A percentile compares a stretch with the other conserved stretches of the same genome.
Conservation (phyloP, 2,888 invertebrate genomes). For the Callyntrura sp. region DNA sequence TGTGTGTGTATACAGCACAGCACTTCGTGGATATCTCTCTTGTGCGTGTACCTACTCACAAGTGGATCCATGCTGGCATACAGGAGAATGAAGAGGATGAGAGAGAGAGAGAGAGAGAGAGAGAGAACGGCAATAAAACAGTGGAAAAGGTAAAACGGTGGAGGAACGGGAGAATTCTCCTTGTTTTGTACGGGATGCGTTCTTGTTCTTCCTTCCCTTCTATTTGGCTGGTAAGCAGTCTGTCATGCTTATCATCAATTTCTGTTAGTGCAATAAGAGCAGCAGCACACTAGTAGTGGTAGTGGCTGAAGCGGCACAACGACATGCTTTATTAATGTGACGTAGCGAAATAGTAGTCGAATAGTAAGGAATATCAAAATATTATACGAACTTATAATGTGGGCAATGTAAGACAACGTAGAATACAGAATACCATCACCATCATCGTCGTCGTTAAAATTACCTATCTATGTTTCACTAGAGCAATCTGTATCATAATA, state of each 20-base stretch:
- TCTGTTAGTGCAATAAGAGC: neutral
- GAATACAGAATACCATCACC: conserved; percentile 19
- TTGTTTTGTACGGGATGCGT: conserved; percentile 30
- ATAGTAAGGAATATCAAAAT: neutral
- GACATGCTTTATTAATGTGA: neutral
- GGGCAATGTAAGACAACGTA: conserved; percentile 52
- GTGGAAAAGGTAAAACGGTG: neutral
- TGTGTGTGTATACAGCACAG: neutral
- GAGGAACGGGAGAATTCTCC: neutral
- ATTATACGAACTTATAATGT: neutral
- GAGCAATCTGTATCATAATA: too few relatives aligned
- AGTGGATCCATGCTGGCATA: neutral
- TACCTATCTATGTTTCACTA: neutral
- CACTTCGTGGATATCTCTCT: neutral
- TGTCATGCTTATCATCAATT: conserved; percentile 21
- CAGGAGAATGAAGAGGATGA: too few relatives aligned
- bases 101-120: too few relatives aligned
- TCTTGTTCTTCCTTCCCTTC: conserved; percentile 9
- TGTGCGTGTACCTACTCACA: neutral
- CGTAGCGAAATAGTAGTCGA: neutral
- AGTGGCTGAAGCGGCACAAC: too few relatives aligned
- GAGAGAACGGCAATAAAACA: neutral
- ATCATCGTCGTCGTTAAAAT: conserved; percentile 23
- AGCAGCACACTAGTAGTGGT: too few relatives aligned
- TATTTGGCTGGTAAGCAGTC: neutral